A percentile compares a stretch with the other conserved stretches of the same genome.
Conservation (phyloP, 2,797 vertebrate species). For the Hybognathus amarus region DNA sequence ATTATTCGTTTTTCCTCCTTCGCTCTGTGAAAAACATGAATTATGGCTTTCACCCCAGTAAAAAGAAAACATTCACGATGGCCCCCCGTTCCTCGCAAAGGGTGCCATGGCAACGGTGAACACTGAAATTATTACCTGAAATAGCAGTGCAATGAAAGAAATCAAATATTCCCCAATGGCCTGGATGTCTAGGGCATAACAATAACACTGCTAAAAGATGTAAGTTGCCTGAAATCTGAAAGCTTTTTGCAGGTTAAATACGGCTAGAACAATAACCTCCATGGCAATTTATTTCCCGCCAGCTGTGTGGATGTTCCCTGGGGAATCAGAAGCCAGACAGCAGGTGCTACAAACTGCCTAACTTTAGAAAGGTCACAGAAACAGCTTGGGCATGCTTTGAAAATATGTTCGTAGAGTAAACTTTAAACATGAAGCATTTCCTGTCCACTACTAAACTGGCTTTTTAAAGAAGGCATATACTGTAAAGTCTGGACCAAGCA, state of each 20-base stretch:
- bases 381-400: constrained; percentile 13
- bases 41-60: constrained; percentile 30
- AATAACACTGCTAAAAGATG: constrained; percentile 19
- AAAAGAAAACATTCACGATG: constrained; percentile 26
- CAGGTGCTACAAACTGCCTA: constrained; percentile 36
- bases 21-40: constrained; percentile 52
- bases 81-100: not conserved
- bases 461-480: not conserved
- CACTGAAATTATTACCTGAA: constrained; percentile 44
- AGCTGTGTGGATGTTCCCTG: constrained; percentile 54
- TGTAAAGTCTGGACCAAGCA: not conserved
- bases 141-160: constrained; percentile 26
- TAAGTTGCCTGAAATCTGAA: constrained; percentile 16
- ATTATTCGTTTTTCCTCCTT: constrained; percentile 55
- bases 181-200: constrained; percentile 8
- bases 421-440: constrained; percentile 35
- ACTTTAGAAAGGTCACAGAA: constrained; percentile 42
- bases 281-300: constrained; percentile 19
- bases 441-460: not conserved
- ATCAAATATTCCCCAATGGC: constrained; percentile 27
- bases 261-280: constrained; percentile 5
- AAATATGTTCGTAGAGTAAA: constrained; percentile 17
- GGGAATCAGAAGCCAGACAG: constrained; percentile 49
- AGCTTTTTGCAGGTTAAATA: constrained; percentile 50
- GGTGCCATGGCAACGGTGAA: constrained; percentile 33